Conservation (phyloP, 2,797 vertebrate genomes). For the Varecia variegata region DNA sequence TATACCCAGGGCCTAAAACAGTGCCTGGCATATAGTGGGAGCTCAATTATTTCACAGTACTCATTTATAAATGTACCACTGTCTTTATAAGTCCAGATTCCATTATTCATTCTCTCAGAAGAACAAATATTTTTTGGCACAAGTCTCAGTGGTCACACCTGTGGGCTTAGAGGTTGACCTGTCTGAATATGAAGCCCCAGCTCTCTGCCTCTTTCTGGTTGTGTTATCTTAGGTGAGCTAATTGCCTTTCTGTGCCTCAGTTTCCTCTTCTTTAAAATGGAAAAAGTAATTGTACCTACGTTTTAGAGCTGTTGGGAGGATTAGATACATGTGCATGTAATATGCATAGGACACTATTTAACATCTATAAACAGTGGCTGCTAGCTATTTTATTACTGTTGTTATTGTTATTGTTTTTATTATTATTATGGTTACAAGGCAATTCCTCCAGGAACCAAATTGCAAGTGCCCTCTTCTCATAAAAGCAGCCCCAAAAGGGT, state of each 20-base stretch:
- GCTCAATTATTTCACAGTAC: background rate
- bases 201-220: constrained; percentile 5
- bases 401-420: background rate
- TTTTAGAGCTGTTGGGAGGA: background rate
- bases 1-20: background rate
- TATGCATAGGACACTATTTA: background rate
- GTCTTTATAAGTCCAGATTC: background rate
- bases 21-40: background rate
- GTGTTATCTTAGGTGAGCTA: background rate
- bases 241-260: background rate
- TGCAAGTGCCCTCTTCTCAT: constrained; percentile 40
- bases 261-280: constrained; percentile 13
- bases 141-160: background rate
- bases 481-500: constrained; percentile 53
- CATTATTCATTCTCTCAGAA: background rate
- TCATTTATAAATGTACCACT: background rate
- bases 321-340: background rate
- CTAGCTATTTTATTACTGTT: background rate
- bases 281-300: background rate
- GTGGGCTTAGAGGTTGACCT: background rate
- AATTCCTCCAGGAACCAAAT: constrained; percentile 52
- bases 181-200: background rate
- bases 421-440: background rate
- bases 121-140: background rate
- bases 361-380: background rate